phyloP scores from a whole-genome alignment of 2,113 vertebrate genomes.

The Psephotus haematonotus region DNA sequence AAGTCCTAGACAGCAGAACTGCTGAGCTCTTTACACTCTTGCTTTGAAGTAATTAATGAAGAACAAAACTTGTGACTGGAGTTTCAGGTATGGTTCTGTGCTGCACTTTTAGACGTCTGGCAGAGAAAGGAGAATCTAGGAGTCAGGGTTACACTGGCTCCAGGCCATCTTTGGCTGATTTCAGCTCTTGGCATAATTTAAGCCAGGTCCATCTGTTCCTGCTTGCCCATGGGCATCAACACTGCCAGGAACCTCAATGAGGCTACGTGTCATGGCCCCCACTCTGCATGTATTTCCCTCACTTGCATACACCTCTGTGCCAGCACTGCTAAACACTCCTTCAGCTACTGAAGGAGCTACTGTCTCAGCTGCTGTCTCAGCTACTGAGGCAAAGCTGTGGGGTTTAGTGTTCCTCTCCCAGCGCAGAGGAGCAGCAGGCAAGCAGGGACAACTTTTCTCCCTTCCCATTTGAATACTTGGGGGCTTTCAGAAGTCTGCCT shows the following conservation, averaged over 20 bases:
- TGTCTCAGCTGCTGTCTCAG: background rate
- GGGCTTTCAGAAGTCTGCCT: background rate
- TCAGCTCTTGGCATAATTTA: background rate
- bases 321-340: background rate
- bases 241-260: background rate
- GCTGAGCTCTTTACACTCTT: background rate
- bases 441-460: background rate
- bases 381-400: background rate
- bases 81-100: background rate
- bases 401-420: background rate
- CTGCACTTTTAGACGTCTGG: background rate
- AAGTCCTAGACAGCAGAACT: background rate
- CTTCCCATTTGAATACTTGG: background rate
- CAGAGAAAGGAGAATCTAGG: background rate
- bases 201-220: conserved; percentile 23
- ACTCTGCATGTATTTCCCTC: background rate
- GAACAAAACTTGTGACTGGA: background rate
- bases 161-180: background rate
- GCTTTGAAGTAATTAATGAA: background rate
- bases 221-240: background rate
- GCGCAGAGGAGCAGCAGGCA: background rate
- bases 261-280: background rate
- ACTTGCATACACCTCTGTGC: background rate
- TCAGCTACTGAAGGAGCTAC: background rate
- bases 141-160: background rate